Evolutionary conservation across 2,888 invertebrate species (phyloP).

Genomic region (Barypeithes pellucidus): DNA sequence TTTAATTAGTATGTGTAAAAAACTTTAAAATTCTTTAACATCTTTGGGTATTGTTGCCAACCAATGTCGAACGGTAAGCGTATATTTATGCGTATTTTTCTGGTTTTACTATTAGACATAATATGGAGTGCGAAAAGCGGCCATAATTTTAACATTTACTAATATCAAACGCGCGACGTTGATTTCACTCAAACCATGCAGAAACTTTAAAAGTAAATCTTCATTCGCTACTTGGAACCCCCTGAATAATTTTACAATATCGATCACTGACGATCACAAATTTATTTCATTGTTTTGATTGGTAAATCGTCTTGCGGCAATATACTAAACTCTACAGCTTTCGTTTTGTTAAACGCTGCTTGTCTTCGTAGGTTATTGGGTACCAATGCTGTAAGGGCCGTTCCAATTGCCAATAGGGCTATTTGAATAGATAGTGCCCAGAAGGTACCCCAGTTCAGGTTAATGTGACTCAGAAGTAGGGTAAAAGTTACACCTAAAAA

Average conservation of each 20-base stretch:
- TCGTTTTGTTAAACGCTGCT: slow-evolving; percentile 57
- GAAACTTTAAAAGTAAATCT: no score
- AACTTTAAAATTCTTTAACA: neutral
- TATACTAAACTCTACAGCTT: slow-evolving; percentile 47
- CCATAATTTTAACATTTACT: no score
- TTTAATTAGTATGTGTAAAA: no score
- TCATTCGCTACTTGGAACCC: no score
- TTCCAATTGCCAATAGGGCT: slow-evolving; percentile 56
- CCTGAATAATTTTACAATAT: no score
- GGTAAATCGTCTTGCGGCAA: slow-evolving; percentile 41
- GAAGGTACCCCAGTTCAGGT: slow-evolving; percentile 57
- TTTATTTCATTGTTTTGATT: neutral
- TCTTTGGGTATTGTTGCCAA: neutral
- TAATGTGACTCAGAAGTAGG: slow-evolving; percentile 55
- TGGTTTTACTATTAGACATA: no score
- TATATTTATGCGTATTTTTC: no score
- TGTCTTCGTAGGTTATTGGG: slow-evolving; percentile 60
- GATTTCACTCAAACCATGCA: no score
- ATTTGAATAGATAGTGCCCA: slow-evolving; percentile 59
- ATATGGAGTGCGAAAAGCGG: no score
- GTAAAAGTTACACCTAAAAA: slow-evolving; percentile 58
- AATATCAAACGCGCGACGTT: no score
- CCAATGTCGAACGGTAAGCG: no score
- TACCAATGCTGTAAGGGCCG: slow-evolving; percentile 57
- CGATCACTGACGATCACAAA: no score